Evolutionary conservation across 2,113 vertebrate species (phyloP).

Genomic region (Hippocampus mohnikei): DNA sequence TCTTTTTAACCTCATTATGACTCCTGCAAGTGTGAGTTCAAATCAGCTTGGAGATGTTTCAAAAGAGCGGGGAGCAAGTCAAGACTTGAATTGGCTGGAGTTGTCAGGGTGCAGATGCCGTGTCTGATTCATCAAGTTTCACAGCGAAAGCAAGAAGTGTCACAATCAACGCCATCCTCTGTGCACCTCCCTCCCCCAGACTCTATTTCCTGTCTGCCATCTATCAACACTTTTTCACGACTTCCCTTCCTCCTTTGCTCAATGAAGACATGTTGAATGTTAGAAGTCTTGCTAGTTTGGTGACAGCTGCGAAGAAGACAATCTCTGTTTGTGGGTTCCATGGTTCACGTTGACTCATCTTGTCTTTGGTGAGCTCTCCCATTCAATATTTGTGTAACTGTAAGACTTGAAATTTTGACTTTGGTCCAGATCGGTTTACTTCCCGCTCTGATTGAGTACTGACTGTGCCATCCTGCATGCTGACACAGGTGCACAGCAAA

Average conservation of each 20-base stretch:
- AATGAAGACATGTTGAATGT: constrained; percentile 33
- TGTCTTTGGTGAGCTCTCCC: constrained; percentile 44
- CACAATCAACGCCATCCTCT: constrained; percentile 3
- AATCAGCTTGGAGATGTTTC: background rate
- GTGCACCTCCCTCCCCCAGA: constrained; percentile 46
- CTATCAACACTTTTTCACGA: constrained; percentile 34
- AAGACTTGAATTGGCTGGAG: constrained; percentile 6
- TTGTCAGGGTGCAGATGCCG: constrained; percentile 24
- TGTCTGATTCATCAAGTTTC: constrained; percentile 67
- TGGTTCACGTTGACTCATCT: constrained; percentile 13
- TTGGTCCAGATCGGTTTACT: background rate
- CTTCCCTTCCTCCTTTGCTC: constrained; percentile 30
- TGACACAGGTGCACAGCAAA: background rate
- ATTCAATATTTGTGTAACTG: background rate
- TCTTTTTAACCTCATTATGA: background rate
- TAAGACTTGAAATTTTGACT: background rate
- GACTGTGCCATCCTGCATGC: background rate
- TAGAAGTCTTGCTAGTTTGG: constrained; percentile 24
- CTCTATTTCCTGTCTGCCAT: constrained; percentile 43
- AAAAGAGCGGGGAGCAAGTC: background rate
- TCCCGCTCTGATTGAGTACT: background rate
- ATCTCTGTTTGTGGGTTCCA: constrained; percentile 7
- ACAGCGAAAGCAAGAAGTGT: constrained; percentile 50
- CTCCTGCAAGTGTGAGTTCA: background rate
- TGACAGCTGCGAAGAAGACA: constrained; percentile 11